Evolutionary conservation across 2,113 vertebrate species (phyloP).

Genomic region (Danionella cerebrum): DNA sequence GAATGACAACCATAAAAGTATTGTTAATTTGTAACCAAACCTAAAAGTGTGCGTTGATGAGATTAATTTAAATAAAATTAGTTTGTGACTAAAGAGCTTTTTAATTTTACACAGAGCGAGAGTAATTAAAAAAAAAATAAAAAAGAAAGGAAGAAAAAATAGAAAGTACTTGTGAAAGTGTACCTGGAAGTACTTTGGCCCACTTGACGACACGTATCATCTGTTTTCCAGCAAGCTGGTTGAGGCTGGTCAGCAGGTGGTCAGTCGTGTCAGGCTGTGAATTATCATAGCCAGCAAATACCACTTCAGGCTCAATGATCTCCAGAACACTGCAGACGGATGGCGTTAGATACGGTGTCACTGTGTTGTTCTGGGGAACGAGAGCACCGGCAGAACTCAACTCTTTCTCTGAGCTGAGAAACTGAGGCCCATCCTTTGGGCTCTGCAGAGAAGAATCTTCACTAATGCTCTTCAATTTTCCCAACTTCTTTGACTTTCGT

Average conservation of each 20-base stretch:
- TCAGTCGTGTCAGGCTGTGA: constrained; percentile 86
- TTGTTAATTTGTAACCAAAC: no score
- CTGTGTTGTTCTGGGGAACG: constrained; percentile 76
- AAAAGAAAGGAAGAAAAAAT: no score
- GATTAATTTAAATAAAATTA: no score
- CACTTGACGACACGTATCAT: constrained; percentile 99
- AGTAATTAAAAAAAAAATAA: no score
- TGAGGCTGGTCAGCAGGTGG: constrained; percentile 92
- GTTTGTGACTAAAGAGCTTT: no score
- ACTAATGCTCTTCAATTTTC: constrained; percentile 87
- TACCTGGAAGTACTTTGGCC: constrained; percentile 99
- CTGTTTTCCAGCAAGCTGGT: constrained; percentile 95
- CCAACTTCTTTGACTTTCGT: constrained; percentile 94
- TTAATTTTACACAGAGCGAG: no score
- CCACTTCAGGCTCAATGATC: constrained; percentile 90
- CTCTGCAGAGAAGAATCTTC: constrained; percentile 80
- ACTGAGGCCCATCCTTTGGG: constrained; percentile 72
- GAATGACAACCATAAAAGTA: no score
- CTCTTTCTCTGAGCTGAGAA: constrained; percentile 80
- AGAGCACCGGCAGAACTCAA: constrained; percentile 74
- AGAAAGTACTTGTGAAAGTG: no score
- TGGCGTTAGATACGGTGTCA: constrained; percentile 80
- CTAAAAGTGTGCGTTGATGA: no score
- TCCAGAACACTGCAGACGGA: constrained; percentile 86
- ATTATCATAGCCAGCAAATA: constrained; percentile 88